phyloP scores from a whole-genome alignment of 2,113 vertebrate genomes.

The Phrynosoma blainvillii region DNA sequence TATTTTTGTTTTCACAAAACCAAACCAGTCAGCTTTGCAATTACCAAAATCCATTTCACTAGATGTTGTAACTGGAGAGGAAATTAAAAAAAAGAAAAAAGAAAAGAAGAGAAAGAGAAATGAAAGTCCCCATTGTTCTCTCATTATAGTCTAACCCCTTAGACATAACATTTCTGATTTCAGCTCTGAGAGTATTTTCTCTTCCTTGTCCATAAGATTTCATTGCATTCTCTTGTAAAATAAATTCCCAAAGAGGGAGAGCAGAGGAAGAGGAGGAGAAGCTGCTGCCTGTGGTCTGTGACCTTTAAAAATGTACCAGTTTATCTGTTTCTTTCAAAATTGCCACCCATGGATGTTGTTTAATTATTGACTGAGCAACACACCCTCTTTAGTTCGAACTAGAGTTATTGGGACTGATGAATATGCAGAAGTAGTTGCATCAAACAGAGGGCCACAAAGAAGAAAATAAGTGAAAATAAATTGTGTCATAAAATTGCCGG shows the following conservation, averaged over 20 bases:
- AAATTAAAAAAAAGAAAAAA: constrained; percentile 38
- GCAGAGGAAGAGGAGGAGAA: constrained; percentile 23
- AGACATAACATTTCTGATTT: constrained; percentile 24
- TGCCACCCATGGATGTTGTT: constrained; percentile 38
- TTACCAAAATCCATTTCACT: constrained; percentile 64
- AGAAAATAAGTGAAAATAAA: constrained; percentile 4
- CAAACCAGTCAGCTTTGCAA: constrained; percentile 59
- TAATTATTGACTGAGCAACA: constrained; percentile 55
- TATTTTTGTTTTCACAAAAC: constrained; percentile 42
- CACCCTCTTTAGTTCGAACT: constrained; percentile 41
- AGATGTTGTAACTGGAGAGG: constrained; percentile 57
- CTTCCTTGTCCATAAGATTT: constrained; percentile 37
- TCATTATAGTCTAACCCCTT: constrained; percentile 30
- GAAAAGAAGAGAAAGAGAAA: constrained; percentile 44
- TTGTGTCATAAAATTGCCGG: neutral
- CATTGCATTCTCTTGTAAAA: constrained; percentile 56
- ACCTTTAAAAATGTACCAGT: neutral
- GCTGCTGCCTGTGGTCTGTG: constrained; percentile 13
- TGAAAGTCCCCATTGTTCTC: constrained; percentile 16
- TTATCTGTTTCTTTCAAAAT: constrained; percentile 45
- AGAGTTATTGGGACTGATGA: constrained; percentile 34
- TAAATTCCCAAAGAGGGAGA: constrained; percentile 6
- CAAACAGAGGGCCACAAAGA: neutral
- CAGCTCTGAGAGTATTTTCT: constrained; percentile 52
- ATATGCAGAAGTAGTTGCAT: constrained; percentile 5